These are phyloP conservation scores for Serranochromis macrocephalus DNA, from an alignment of 2,113 vertebrate genomes.

Conservation along the genomic window DNA sequence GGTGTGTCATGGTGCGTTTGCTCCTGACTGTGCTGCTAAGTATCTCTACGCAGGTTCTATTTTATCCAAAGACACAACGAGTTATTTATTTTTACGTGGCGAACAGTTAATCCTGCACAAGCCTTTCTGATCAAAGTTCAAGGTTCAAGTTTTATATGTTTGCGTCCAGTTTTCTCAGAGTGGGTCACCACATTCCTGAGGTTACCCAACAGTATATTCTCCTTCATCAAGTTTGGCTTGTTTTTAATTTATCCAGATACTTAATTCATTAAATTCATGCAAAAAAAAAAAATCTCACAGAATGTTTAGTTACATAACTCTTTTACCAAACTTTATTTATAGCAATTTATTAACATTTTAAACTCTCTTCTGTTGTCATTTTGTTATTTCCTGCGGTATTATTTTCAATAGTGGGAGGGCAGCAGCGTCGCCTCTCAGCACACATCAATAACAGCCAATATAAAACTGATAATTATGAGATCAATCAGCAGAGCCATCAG, in stretches of 20 bases:
- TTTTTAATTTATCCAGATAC: not conserved
- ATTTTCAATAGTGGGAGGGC: not conserved
- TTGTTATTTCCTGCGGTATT: not conserved
- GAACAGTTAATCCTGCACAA: not conserved
- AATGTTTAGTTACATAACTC: not conserved
- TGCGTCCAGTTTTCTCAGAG: not conserved
- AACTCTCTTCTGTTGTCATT: not conserved
- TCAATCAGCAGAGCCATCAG: not conserved
- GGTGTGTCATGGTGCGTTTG: not conserved
- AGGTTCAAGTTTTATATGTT: not conserved
- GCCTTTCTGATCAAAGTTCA: not conserved
- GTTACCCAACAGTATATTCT: not conserved
- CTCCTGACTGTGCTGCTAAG: not conserved
- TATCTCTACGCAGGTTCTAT: not conserved
- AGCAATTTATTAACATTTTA: not conserved
- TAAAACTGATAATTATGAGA: not conserved
- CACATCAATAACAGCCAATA: not conserved
- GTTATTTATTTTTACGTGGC: not conserved
- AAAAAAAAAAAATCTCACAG: not conserved
- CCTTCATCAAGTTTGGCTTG: not conserved
- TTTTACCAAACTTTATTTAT: not conserved
- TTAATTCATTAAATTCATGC: not conserved
- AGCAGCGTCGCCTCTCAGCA: not conserved
- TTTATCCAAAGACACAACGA: not conserved
- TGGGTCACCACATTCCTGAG: not conserved